These are phyloP conservation scores for Aepyceros melampus DNA, from an alignment of 2,113 vertebrate genomes.

Conservation along the genomic window DNA sequence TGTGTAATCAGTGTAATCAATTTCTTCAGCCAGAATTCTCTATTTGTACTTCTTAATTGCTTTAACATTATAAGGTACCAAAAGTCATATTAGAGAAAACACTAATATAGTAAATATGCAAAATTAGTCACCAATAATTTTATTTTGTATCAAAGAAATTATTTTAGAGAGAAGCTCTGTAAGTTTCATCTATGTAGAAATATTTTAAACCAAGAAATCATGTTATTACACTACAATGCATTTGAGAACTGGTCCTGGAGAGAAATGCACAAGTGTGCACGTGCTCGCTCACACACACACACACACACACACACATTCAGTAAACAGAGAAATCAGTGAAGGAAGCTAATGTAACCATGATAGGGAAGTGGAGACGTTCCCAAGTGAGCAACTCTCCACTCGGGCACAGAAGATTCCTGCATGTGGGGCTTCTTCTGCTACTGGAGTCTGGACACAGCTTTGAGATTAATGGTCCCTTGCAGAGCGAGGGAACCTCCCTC, in stretches of 20 bases:
- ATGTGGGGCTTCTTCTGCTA: too few relatives aligned
- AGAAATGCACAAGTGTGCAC: neutral
- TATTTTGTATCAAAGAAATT: neutral
- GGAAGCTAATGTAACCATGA: too few relatives aligned
- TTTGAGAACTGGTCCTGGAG: neutral
- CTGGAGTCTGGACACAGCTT: too few relatives aligned
- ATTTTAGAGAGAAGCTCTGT: neutral
- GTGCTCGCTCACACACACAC: rapidly evolving
- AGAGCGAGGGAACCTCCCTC: too few relatives aligned
- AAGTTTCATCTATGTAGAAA: neutral
- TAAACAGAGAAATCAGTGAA: too few relatives aligned
- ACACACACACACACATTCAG: too few relatives aligned
- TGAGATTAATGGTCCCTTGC: too few relatives aligned
- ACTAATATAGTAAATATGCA: neutral
- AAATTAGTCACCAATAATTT: neutral
- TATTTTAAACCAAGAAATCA: neutral
- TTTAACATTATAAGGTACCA: neutral
- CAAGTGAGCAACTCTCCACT: too few relatives aligned
- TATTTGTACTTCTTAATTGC: neutral
- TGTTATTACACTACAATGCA: neutral
- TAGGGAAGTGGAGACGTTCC: too few relatives aligned
- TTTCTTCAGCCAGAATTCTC: neutral
- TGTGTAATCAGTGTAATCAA: too few relatives aligned
- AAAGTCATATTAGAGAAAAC: neutral
- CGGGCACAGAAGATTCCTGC: too few relatives aligned